Conservation (phyloP, 2,888 invertebrate genomes). For the Adela reaumurella region DNA sequence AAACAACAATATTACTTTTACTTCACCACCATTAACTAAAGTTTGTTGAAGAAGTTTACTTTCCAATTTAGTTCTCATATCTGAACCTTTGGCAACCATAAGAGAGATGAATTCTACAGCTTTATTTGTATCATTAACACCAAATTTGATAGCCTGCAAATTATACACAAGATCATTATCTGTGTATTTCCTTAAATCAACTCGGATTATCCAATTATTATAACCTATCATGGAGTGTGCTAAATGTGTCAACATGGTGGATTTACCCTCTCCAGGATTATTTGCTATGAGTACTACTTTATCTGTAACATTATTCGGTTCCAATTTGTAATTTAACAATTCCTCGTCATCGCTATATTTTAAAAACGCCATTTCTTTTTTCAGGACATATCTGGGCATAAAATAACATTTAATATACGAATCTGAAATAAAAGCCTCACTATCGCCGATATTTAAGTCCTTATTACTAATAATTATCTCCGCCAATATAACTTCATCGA, state of each 20-base stretch:
- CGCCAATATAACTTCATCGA: too few relatives aligned
- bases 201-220: not conserved
- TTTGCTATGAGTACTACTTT: not conserved
- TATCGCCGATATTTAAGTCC: too few relatives aligned
- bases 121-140: not conserved
- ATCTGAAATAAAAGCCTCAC: too few relatives aligned
- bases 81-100: not conserved
- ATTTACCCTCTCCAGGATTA: not conserved
- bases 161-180: not conserved
- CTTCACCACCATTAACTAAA: not conserved
- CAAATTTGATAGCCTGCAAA: not conserved
- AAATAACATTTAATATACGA: too few relatives aligned
- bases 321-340: too few relatives aligned
- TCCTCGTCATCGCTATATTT: too few relatives aligned
- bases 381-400: too few relatives aligned
- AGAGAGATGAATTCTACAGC: not conserved
- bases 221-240: not conserved
- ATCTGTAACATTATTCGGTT: too few relatives aligned
- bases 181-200: not conserved
- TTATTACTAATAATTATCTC: too few relatives aligned
- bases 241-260: not conserved
- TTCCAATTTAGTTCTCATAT: not conserved
- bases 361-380: too few relatives aligned
- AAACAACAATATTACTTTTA: not conserved
- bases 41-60: not conserved